phyloP scores from a whole-genome alignment of 2,888 invertebrate genomes.

The Philopedon plagiatum region DNA sequence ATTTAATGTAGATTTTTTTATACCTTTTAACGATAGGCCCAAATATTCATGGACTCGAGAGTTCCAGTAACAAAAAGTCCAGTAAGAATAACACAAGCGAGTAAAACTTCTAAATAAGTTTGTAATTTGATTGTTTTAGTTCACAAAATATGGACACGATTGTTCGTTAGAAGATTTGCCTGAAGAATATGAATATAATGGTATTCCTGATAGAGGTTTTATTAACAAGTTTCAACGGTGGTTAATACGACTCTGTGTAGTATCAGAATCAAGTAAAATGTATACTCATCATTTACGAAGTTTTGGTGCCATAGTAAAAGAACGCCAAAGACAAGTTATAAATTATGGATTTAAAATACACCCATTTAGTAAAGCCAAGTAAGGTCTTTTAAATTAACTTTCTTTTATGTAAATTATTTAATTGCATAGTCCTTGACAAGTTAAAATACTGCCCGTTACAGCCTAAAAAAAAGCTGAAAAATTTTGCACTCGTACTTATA shows the following conservation, averaged over 20 bases:
- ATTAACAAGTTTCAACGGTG: constrained; percentile 50
- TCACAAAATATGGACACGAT: constrained; percentile 57
- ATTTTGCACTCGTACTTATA: no score
- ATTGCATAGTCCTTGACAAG: no score
- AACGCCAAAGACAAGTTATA: constrained; percentile 58
- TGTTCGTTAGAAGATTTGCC: constrained; percentile 55
- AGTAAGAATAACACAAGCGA: constrained; percentile 12
- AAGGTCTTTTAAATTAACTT: constrained; percentile 18
- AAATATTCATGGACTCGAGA: constrained; percentile 25
- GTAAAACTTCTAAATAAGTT: background rate
- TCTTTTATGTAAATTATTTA: background rate
- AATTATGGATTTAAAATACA: constrained; percentile 58
- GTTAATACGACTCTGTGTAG: constrained; percentile 54
- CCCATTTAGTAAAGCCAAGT: constrained; percentile 60
- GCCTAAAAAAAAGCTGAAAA: no score
- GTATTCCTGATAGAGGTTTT: constrained; percentile 45
- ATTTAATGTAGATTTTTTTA: background rate
- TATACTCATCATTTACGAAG: constrained; percentile 61
- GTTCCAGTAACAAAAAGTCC: constrained; percentile 7
- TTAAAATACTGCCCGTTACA: no score
- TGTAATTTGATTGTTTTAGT: constrained; percentile 43
- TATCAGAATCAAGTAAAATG: constrained; percentile 58
- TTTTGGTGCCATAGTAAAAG: constrained; percentile 59
- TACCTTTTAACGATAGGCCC: constrained; percentile 1
- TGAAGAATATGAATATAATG: constrained; percentile 53